Conservation (phyloP, 2,113 vertebrate species). For the Apodemus speciosus region DNA sequence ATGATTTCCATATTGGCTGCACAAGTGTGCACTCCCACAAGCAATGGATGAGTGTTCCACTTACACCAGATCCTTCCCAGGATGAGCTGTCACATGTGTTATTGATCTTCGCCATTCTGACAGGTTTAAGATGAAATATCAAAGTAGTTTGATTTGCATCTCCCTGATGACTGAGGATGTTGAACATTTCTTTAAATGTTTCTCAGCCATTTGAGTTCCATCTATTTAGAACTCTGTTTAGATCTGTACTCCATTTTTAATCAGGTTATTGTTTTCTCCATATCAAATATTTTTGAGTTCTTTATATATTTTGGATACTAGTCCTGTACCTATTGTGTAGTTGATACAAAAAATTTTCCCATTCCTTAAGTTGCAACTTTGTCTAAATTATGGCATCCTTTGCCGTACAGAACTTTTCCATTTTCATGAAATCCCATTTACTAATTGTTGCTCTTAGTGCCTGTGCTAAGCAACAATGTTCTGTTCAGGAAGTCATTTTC, state of each 20-base stretch:
- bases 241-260: not conserved
- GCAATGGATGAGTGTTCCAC: not conserved
- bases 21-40: not conserved
- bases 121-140: not conserved
- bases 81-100: not conserved
- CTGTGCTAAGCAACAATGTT: not conserved
- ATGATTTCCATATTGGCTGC: not conserved
- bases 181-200: not conserved
- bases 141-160: not conserved
- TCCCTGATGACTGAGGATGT: not conserved
- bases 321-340: not conserved
- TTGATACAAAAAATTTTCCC: not conserved
- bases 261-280: not conserved
- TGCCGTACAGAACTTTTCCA: not conserved
- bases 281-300: not conserved
- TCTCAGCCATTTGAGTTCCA: not conserved
- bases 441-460: not conserved
- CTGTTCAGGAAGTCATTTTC: not conserved
- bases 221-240: not conserved
- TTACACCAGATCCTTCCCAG: not conserved
- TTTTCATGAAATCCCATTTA: not conserved
- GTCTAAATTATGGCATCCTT: not conserved
- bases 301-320: not conserved
- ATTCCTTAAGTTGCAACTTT: not conserved
- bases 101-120: not conserved